phyloP scores from a whole-genome alignment of 2,797 vertebrate species.

The Syndactyla subalaris region DNA sequence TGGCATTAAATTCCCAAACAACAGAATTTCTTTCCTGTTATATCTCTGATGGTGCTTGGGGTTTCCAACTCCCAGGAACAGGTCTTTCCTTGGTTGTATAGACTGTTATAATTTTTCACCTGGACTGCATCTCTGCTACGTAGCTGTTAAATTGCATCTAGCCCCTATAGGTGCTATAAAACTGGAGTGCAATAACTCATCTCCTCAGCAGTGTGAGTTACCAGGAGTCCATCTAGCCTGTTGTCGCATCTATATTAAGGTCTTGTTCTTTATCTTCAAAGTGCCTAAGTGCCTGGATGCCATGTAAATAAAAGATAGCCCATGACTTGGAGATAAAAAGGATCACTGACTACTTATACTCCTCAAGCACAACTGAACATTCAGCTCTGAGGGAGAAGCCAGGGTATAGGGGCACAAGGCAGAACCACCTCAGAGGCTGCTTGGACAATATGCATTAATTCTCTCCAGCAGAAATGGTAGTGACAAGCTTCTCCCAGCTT shows the following conservation, averaged over 20 bases:
- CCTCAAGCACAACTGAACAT: background rate
- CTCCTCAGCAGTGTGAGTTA: background rate
- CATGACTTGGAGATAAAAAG: background rate
- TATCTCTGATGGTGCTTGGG: background rate
- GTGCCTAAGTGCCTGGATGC: background rate
- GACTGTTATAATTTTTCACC: background rate
- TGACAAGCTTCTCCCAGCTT: background rate
- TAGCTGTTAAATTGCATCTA: background rate
- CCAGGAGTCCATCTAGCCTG: background rate
- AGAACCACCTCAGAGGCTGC: background rate
- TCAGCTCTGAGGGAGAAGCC: background rate
- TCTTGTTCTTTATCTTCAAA: background rate
- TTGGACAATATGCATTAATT: background rate
- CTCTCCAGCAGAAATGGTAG: background rate
- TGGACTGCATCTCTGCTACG: background rate
- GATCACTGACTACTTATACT: background rate
- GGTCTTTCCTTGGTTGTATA: background rate
- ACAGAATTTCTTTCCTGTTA: background rate
- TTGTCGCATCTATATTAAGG: background rate
- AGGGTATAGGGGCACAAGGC: background rate
- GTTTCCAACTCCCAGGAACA: background rate
- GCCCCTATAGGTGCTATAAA: background rate
- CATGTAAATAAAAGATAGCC: background rate
- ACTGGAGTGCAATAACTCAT: background rate
- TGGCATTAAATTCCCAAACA: background rate